A percentile compares a stretch with the other conserved stretches of the same genome.
Conservation (phyloP, 2,113 vertebrate genomes). For the Indri indri region DNA sequence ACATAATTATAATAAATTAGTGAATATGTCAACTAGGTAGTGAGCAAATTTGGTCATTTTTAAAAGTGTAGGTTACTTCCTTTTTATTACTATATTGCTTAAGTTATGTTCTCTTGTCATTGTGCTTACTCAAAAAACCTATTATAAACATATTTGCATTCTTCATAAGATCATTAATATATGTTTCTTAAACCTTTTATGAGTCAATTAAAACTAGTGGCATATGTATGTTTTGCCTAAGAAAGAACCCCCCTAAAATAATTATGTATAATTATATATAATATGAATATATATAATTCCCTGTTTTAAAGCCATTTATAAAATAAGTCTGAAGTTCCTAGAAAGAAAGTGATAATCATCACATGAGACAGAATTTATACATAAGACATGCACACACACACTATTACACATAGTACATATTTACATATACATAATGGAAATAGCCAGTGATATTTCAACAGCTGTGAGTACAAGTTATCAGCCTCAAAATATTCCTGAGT, state of each 20-base stretch:
- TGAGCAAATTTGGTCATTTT: not conserved
- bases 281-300: not conserved
- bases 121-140: not conserved
- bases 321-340: not conserved
- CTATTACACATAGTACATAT: not conserved
- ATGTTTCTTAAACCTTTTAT: not conserved
- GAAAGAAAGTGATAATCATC: not conserved
- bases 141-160: not conserved
- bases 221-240: not conserved
- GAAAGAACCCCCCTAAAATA: not conserved
- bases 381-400: not conserved
- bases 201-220: not conserved
- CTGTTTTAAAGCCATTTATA: not conserved
- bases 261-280: not conserved
- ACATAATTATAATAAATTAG: not conserved
- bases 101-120: not conserved
- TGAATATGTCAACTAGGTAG: not conserved
- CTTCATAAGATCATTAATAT: not conserved
- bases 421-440: not conserved
- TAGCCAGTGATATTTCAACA: not conserved
- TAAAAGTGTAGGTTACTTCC: not conserved
- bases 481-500: not conserved
- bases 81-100: not conserved
- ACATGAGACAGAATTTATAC: not conserved
- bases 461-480: not conserved